phyloP scores from a whole-genome alignment of 1,140 invertebrate genomes.

The fruit fly (Drosophila melanogaster) region DNA sequence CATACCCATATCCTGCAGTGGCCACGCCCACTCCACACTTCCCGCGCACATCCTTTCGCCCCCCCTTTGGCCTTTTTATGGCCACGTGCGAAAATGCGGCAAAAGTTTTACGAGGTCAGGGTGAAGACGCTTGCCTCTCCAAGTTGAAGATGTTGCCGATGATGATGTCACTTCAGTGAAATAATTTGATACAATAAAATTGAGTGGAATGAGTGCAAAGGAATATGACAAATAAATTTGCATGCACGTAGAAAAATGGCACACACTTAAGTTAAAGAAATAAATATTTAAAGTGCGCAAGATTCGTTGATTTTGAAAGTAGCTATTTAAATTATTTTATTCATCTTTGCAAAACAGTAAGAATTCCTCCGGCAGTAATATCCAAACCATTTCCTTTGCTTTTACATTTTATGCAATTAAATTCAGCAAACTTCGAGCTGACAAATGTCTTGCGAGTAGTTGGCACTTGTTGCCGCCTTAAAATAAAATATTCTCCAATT shows the following conservation, averaged over 20 bases:
- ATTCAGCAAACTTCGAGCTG: slow-evolving; percentile 16
- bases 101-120: slow-evolving; percentile 71
- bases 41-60: slow-evolving; percentile 1
- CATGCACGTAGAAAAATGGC: slow-evolving; percentile 7
- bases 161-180: slow-evolving; percentile 67
- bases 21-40: slow-evolving; percentile 23
- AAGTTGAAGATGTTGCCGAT: slow-evolving; percentile 14
- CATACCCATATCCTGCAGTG: slow-evolving; percentile 41
- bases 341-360: no score
- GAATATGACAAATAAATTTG: slow-evolving; percentile 24
- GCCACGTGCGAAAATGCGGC: slow-evolving; percentile 66
- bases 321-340: no score
- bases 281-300: no score
- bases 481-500: slow-evolving; percentile 13
- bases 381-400: background rate
- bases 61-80: slow-evolving; percentile 47
- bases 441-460: slow-evolving; percentile 17
- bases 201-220: slow-evolving; percentile 10
- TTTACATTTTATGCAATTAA: background rate
- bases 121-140: slow-evolving; percentile 51
- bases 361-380: no score
- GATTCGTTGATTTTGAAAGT: no score
- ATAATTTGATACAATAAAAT: slow-evolving; percentile 53
- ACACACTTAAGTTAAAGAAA: no score
- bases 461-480: slow-evolving; percentile 56